phyloP scores from a whole-genome alignment of 1,140 invertebrate species.

The Cydia splendana region DNA sequence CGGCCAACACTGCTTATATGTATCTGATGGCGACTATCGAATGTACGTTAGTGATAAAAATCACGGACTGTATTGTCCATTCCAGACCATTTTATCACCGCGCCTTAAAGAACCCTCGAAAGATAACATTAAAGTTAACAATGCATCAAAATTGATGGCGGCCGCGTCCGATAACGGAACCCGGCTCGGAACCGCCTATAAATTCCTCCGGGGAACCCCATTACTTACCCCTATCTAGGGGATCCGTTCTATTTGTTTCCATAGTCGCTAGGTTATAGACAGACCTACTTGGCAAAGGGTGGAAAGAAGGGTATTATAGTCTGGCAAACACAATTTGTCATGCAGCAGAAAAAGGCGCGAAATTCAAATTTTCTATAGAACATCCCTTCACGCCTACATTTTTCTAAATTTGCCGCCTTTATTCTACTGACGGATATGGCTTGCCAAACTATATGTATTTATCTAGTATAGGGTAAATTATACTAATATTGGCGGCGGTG shows the following conservation, averaged over 20 bases:
- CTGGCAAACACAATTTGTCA: too few relatives aligned
- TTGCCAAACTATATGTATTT: too few relatives aligned
- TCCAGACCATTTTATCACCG: background rate
- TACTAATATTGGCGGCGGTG: too few relatives aligned
- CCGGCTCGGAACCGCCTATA: constrained; percentile 5
- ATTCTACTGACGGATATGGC: too few relatives aligned
- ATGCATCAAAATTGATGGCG: constrained; percentile 31
- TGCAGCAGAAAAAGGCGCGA: too few relatives aligned
- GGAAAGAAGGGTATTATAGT: background rate
- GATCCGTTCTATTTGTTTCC: constrained; percentile 29
- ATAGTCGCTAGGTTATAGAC: background rate
- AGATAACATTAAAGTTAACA: constrained; percentile 29
- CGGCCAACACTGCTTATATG: too few relatives aligned
- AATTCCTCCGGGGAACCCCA: constrained; percentile 28
- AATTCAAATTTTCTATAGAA: too few relatives aligned
- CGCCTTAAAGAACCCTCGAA: constrained; percentile 11
- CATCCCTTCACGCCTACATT: too few relatives aligned
- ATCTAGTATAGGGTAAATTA: too few relatives aligned
- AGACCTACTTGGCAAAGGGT: background rate
- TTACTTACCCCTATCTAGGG: constrained; percentile 30
- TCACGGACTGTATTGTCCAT: background rate
- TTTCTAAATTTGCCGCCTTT: too few relatives aligned
- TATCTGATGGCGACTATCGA: too few relatives aligned
- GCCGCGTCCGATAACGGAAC: constrained; percentile 26
- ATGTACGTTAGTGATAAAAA: background rate